Evolutionary conservation across 2,797 vertebrate genomes (phyloP).

Genomic region (Pteronotus mesoamericanus): DNA sequence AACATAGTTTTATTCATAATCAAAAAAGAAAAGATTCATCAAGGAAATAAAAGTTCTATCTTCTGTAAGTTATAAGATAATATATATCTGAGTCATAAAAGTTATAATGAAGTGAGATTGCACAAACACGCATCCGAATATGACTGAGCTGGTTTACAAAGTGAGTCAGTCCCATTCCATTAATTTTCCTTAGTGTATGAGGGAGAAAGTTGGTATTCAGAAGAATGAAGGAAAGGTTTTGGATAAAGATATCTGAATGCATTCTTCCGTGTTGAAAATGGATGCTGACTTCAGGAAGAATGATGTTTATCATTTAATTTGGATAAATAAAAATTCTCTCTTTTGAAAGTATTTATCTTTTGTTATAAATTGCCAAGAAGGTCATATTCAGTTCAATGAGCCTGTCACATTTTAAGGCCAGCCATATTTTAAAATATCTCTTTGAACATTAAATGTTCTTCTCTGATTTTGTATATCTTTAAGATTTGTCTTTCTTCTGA

Average conservation of each 20-base stretch:
- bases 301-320: conserved; percentile 57
- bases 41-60: conserved; percentile 15
- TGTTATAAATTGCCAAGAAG: conserved; percentile 49
- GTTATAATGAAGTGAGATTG: neutral
- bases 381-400: conserved; percentile 56
- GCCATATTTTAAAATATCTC: conserved; percentile 44
- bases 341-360: conserved; percentile 54
- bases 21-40: neutral
- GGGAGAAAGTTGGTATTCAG: neutral
- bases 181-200: conserved; percentile 28
- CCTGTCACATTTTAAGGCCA: conserved; percentile 26
- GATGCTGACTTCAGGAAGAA: conserved; percentile 40
- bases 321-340: conserved; percentile 57
- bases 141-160: neutral
- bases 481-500: neutral
- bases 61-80: neutral
- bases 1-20: neutral
- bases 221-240: neutral
- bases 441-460: conserved; percentile 32
- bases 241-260: conserved; percentile 43
- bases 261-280: conserved; percentile 52
- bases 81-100: neutral
- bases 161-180: neutral
- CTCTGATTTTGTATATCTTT: conserved; percentile 32
- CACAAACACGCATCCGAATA: neutral